phyloP scores from a whole-genome alignment of 2,888 invertebrate genomes.

The Acanthosoma haemorrhoidale region DNA sequence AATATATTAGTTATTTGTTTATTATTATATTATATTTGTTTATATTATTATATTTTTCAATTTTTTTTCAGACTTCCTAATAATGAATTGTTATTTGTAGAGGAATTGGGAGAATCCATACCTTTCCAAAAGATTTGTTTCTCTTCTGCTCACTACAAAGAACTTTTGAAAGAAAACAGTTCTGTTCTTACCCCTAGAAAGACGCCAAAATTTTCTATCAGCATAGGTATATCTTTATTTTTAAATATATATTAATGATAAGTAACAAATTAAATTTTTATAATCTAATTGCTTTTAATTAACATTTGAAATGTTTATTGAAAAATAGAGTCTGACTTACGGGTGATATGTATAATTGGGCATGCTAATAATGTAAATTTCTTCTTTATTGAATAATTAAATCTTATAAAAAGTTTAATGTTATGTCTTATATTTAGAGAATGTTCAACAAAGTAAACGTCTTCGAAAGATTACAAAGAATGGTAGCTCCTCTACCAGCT shows the following conservation, averaged over 20 bases:
- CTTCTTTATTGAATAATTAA: neutral
- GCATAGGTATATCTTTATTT: conserved; percentile 11
- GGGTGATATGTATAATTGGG: too few relatives aligned
- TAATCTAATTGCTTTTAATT: too few relatives aligned
- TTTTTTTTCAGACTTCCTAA: conserved; percentile 5
- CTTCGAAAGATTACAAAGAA: neutral
- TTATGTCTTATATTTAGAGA: conserved; percentile 11
- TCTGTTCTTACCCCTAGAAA: conserved; percentile 10
- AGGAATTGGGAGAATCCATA: neutral
- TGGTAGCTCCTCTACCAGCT: neutral
- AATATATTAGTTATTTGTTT: too few relatives aligned
- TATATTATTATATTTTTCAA: neutral
- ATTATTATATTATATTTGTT: too few relatives aligned
- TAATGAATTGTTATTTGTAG: conserved; percentile 12
- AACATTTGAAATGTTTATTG: too few relatives aligned
- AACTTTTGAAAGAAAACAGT: neutral
- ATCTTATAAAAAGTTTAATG: too few relatives aligned
- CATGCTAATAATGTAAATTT: too few relatives aligned
- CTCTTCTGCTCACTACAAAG: conserved; percentile 1
- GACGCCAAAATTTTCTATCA: conserved; percentile 21
- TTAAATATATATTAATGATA: too few relatives aligned
- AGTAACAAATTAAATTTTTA: too few relatives aligned
- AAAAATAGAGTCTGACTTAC: too few relatives aligned
- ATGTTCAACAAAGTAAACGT: conserved; percentile 12
- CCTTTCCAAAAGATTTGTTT: conserved; percentile 19